Evolutionary conservation across 2,797 vertebrate genomes (phyloP).

Genomic region (Clarias laeviceps): DNA sequence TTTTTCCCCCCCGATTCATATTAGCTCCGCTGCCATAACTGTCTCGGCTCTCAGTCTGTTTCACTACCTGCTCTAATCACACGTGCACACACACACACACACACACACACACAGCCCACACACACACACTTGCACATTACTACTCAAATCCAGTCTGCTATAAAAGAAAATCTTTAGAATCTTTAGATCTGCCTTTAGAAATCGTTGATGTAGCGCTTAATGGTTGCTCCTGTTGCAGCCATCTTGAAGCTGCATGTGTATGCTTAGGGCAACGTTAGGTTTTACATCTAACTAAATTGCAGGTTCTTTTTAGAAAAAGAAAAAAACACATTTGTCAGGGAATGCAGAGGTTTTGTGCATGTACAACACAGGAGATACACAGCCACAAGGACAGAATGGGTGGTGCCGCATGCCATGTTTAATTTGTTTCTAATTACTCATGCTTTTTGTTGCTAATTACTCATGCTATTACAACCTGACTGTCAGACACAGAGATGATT

Average conservation of each 20-base stretch:
- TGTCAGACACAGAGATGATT: slow-evolving; percentile 19
- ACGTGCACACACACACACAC: slow-evolving; percentile 1
- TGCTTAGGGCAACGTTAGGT: not conserved
- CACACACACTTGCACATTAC: not conserved
- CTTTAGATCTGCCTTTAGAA: slow-evolving; percentile 8
- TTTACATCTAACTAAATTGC: slow-evolving; percentile 6
- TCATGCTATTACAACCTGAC: not conserved
- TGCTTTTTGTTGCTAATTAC: slow-evolving; percentile 9
- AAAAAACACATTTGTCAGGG: not conserved
- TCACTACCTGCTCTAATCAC: not conserved
- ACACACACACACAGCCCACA: not conserved
- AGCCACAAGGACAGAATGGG: slow-evolving; percentile 10
- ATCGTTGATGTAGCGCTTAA: not conserved
- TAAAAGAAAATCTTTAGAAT: slow-evolving; percentile 24
- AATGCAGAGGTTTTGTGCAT: not conserved
- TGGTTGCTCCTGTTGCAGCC: not conserved
- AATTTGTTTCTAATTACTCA: slow-evolving; percentile 54
- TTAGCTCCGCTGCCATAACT: not conserved
- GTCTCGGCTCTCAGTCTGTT: not conserved
- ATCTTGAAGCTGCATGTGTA: not conserved
- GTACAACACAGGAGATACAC: slow-evolving; percentile 14
- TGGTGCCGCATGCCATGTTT: slow-evolving; percentile 39
- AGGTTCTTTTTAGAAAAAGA: not conserved
- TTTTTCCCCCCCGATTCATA: not conserved
- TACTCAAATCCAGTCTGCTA: slow-evolving; percentile 21